Evolutionary conservation across 1,140 invertebrate genomes (phyloP), one percentile per base, ranked within the genome.

Genomic region (Zaprionus africanus): DNA sequence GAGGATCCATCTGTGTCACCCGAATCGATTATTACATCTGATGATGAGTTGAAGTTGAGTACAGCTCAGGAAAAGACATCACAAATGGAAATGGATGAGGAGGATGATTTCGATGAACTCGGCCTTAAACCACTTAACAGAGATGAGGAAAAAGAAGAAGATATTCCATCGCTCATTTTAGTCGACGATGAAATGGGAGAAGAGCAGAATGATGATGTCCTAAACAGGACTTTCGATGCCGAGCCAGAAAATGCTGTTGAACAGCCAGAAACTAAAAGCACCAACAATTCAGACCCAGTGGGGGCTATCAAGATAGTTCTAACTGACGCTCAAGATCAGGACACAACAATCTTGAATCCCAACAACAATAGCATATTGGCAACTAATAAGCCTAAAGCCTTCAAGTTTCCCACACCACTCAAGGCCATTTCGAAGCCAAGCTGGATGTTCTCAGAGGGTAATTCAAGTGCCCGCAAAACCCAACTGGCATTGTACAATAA

Each of bases 171-270:
- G 7, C 36, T 78, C 0, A 31, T 79, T 22, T 1, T 90, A n/a
- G 0, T 69, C 11, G 82, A 79, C 12, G 84, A 87, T 28, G 82
- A 58, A 0, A 69, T 57, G 41, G 24, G 34, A 15, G 46, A 60
- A 1, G 36, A 54, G 13, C 1, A 24, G 4, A 9, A 34, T 34
- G 9, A 34, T 34, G 31, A 38, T 4, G 49, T 12, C 1, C 51
- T 82, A 0, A 86, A 90, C 41, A 54, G 46, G 9, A 90, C 85
- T 3, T 90, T 82, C 34, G 70, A 86, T 61, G 76, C 72, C 1
- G 71, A 78, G 9, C 9, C 31, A 4, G 31, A 3, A 34, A 12
- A 46, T 11, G 17, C 53, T 49, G 31, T 17, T 26, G 61, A 71
- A 24, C 24, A 57, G 51, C 36, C 24, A 56, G 9, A 56, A 68